Percentiles rank a stretch among this genome's conserved stretches.
phyloP scores from a whole-genome alignment of 2,888 invertebrate genomes.

The Cryptocephalus moraei region DNA sequence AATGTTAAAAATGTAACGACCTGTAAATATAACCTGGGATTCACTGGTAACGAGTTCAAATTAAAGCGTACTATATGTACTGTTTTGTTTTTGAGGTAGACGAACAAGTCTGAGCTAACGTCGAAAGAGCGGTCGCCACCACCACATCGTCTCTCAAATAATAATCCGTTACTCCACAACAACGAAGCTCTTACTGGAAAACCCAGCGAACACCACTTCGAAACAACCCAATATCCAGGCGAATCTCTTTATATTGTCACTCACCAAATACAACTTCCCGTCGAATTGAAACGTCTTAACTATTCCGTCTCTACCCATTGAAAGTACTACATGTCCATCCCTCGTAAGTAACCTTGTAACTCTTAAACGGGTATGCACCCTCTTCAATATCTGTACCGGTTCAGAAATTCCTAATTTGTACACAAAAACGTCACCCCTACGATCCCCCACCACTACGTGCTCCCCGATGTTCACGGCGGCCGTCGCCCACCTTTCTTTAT shows the following conservation, averaged over 20 bases:
- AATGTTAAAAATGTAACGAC: constrained; percentile 51
- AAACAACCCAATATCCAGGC: constrained; percentile 54
- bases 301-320: constrained; percentile 62
- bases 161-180: constrained; percentile 50
- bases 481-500: constrained; percentile 51
- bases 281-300: constrained; percentile 48
- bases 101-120: constrained; percentile 36
- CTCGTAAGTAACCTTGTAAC: constrained; percentile 47
- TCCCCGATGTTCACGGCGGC: constrained; percentile 20
- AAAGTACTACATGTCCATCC: constrained; percentile 23
- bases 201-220: constrained; percentile 44
- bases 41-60: constrained; percentile 30
- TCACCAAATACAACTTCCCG: no score
- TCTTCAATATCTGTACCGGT: constrained; percentile 51
- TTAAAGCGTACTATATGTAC: constrained; percentile 38
- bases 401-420: constrained; percentile 36
- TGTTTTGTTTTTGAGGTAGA: constrained; percentile 50
- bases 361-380: constrained; percentile 69
- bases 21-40: constrained; percentile 53
- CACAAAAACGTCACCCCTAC: constrained; percentile 64
- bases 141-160: constrained; percentile 69
- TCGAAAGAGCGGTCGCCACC: constrained; percentile 70
- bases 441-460: constrained; percentile 52
- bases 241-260: constrained; percentile 55
- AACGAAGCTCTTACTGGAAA: constrained; percentile 53